Evolutionary conservation across 2,888 invertebrate species (phyloP).

Genomic region (Apodemia mormo): DNA sequence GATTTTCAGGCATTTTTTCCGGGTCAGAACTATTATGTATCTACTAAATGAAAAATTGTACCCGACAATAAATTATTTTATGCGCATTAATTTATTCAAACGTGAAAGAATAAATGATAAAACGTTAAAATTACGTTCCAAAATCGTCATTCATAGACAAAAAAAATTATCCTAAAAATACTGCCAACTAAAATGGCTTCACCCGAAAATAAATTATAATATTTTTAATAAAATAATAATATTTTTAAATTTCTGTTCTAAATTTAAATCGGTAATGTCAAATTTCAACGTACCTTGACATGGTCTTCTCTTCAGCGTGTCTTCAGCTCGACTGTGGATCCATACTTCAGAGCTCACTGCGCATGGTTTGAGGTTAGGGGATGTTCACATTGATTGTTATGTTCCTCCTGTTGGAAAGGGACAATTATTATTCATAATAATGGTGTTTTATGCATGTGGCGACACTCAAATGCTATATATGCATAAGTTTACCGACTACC

Average conservation of each 20-base stretch:
- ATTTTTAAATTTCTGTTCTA: background rate
- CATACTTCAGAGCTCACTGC: slow-evolving; percentile 51
- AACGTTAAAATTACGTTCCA: background rate
- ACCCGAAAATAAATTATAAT: slow-evolving; percentile 10
- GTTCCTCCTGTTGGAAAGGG: background rate
- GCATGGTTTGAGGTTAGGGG: slow-evolving; percentile 49
- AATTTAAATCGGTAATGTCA: slow-evolving; percentile 19
- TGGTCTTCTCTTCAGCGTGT: slow-evolving; percentile 38
- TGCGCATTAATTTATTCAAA: too few relatives aligned
- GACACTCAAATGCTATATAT: too few relatives aligned
- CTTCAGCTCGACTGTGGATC: slow-evolving; percentile 45
- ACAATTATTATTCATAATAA: too few relatives aligned
- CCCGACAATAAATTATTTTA: too few relatives aligned
- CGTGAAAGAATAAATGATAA: too few relatives aligned
- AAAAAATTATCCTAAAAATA: background rate
- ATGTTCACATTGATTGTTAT: background rate
- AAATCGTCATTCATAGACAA: background rate
- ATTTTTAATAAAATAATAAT: background rate
- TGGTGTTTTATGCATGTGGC: too few relatives aligned
- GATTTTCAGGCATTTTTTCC: too few relatives aligned
- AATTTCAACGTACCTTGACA: slow-evolving; percentile 42
- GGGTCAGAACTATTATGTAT: too few relatives aligned
- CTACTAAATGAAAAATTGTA: too few relatives aligned
- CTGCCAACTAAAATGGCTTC: background rate
- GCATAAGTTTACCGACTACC: too few relatives aligned